Evolutionary conservation across 2,888 invertebrate genomes (phyloP).

Genomic region (Onthophagus sagittarius): DNA sequence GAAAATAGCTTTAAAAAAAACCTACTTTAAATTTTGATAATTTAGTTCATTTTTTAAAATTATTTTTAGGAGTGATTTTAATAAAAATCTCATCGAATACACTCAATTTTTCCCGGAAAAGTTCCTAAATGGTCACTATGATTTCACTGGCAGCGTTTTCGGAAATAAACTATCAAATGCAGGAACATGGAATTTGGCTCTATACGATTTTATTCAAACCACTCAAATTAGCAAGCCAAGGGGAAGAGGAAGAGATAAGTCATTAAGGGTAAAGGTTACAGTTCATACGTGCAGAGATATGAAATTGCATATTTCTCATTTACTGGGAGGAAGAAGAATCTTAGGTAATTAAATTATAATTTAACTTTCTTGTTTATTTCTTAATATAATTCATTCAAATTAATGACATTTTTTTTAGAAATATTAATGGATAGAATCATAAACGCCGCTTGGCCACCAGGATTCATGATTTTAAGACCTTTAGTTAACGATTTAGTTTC

Average conservation of each 20-base stretch:
- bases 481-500: constrained; percentile 80
- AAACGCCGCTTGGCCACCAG: constrained; percentile 77
- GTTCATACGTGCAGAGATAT: constrained; percentile 73
- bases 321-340: constrained; percentile 62
- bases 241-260: constrained; percentile 43
- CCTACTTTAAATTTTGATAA: not conserved
- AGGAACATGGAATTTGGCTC: constrained; percentile 72
- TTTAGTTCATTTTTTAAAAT: not conserved
- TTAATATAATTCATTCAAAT: not conserved
- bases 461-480: constrained; percentile 70
- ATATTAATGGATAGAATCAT: constrained; percentile 70
- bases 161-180: constrained; percentile 60
- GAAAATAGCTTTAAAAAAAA: not conserved
- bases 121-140: constrained; percentile 64
- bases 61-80: constrained; percentile 59
- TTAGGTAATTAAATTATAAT: constrained; percentile 52
- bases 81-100: constrained; percentile 64
- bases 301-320: constrained; percentile 71
- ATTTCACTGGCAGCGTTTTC: constrained; percentile 60
- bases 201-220: constrained; percentile 65
- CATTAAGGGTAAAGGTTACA: constrained; percentile 63
- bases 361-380: not conserved
- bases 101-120: constrained; percentile 83
- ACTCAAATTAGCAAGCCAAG: constrained; percentile 59
- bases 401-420: constrained; percentile 48